Base-by-base conservation (phyloP, 2,797 vertebrate genomes). In the Premnoplex brunnescens region DNA sequence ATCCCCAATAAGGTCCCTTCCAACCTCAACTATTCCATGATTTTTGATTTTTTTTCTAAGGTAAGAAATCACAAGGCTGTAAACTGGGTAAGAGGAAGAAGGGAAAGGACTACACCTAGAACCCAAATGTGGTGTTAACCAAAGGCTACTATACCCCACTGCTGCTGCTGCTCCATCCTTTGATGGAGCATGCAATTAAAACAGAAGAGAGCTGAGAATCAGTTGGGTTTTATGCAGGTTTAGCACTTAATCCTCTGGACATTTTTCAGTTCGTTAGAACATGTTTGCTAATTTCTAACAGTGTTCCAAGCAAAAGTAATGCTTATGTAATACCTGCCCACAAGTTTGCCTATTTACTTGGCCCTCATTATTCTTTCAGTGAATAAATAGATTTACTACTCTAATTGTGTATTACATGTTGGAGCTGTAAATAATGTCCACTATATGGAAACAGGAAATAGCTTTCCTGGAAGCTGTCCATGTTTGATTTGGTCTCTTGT, bases 391-490 rank as follows among this genome's bases (percentile, higher is more conserved):
- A 97, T 97, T 97, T 98, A 97, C 83, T 91, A 32, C 75, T 78
- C 80, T 93, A 94, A 95, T 80, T 87, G 88, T 83, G 89, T 95
- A 74, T 74, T 94, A 37, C 59, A 67, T 66, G 94, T 89, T 82
- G 82, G 67, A 85, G 69, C 44, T 90, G 59, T 97, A 96, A 97
- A 97, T 97, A 97, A 92, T 88, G 72, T 89, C 95, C 46, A 82
- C 41, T 82, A n/a, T 66, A 83, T 69, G 44, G 74, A 88, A 96
- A 95, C 72, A 97, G 95, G 95, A 97, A 98, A 98, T 95, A 97
- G 92, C 92, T 92, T 95, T 97, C 91, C 96, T 98, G 97, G 97
- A 98, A 96, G 71, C 69, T 74, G 58, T 97, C 96, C 97, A 97
- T 82, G 92, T 92, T 97, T 97, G 97, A 91, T 96, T 94, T 95